These are phyloP conservation scores for Eospalax fontanierii DNA, from an alignment of 2,797 vertebrate genomes.

Conservation along the genomic window DNA sequence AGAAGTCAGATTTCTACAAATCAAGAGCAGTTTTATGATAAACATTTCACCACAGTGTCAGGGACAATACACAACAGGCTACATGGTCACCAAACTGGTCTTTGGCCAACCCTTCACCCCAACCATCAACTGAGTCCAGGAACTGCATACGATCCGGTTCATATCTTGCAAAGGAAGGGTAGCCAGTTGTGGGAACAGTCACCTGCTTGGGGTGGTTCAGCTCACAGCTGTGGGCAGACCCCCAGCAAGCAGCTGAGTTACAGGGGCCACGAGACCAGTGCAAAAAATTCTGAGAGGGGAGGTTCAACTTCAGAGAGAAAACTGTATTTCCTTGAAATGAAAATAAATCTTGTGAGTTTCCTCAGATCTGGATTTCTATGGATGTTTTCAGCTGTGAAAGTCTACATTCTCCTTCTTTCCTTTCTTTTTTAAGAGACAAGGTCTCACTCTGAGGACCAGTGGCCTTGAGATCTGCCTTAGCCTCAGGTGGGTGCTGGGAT, in stretches of 20 bases:
- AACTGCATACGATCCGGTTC: background rate
- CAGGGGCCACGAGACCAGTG: too few relatives aligned
- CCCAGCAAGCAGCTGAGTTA: too few relatives aligned
- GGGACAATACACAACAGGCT: background rate
- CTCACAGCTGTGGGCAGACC: too few relatives aligned
- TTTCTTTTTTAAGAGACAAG: too few relatives aligned
- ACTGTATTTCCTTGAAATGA: background rate
- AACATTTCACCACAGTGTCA: background rate
- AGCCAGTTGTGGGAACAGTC: background rate
- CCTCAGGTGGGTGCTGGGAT: too few relatives aligned
- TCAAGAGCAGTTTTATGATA: background rate
- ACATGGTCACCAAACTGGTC: background rate
- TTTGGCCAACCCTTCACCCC: background rate
- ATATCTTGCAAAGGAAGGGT: background rate
- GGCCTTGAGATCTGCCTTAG: too few relatives aligned
- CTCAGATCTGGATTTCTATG: background rate
- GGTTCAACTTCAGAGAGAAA: constrained; percentile 1
- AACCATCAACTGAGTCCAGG: background rate
- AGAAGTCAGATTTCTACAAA: background rate
- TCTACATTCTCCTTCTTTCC: background rate
- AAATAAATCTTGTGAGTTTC: constrained; percentile 10
- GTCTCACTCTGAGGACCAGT: too few relatives aligned
- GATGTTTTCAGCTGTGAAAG: background rate
- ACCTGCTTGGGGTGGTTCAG: background rate
- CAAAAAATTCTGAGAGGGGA: background rate